phyloP scores from a whole-genome alignment of 1,140 invertebrate species.

The Harpegnathos saltator region DNA sequence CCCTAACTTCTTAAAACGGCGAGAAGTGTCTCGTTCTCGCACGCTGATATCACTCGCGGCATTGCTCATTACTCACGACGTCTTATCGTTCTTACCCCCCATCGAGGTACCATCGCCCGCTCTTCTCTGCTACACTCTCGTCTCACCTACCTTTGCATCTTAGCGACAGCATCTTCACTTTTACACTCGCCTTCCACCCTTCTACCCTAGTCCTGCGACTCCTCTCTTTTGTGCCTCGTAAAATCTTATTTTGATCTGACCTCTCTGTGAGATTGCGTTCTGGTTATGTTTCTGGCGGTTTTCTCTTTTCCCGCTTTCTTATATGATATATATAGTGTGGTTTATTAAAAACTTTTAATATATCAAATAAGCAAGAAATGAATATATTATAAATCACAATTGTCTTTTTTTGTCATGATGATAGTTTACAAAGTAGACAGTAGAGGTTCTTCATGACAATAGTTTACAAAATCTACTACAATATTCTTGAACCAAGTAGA shows the following conservation, averaged over 20 bases:
- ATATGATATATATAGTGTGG: neutral
- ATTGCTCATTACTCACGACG: conserved; percentile 85
- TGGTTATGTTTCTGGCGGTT: conserved; percentile 9
- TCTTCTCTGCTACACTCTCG: conserved; percentile 65
- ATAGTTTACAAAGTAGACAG: too few relatives aligned
- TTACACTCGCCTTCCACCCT: conserved; percentile 55
- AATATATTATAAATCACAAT: too few relatives aligned
- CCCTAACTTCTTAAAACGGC: conserved; percentile 62
- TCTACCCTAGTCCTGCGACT: conserved; percentile 9
- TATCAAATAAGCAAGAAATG: neutral
- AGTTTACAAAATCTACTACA: too few relatives aligned
- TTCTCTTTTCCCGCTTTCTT: conserved; percentile 15
- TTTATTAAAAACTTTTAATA: conserved; percentile 12
- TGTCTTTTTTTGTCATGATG: too few relatives aligned
- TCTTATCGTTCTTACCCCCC: conserved; percentile 81
- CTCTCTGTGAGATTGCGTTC: conserved; percentile 24
- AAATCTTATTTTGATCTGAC: conserved; percentile 64
- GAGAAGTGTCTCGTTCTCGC: conserved; percentile 81
- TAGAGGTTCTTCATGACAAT: too few relatives aligned
- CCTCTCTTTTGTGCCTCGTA: conserved; percentile 29
- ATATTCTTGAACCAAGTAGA: too few relatives aligned
- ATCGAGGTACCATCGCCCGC: conserved; percentile 58
- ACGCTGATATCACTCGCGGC: conserved; percentile 85
- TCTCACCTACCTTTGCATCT: conserved; percentile 61
- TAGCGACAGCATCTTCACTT: conserved; percentile 63